Base-by-base conservation (phyloP, 2,888 invertebrate species). In the Epinotia brunnichana region DNA sequence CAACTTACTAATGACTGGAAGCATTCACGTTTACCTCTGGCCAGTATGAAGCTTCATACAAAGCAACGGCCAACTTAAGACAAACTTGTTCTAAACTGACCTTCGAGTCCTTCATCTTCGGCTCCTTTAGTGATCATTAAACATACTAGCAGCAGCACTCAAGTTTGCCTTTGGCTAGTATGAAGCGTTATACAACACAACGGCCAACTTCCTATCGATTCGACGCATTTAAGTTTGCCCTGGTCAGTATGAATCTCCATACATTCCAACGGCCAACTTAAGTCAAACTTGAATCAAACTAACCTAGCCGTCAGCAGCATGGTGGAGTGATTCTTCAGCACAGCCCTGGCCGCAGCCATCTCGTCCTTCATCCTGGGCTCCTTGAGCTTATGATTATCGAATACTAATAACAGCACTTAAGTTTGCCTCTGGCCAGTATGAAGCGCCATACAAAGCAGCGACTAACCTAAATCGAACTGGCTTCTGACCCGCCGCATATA, bases 301-400 rank as follows among this genome's bases (percentile, higher is more conserved):
- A 5, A 29, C 29, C 3, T 29, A 56, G 99, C 98, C 0, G 99
- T 99, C 19, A 99, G 94, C 77, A 97, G 90, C 98, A 99, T 98
- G 76, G 99, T 99, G 74, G 98, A 98, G 87, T 99, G 99, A 85
- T 99, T 99, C 92, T 99, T 99, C 7, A 99, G 94, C 77, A 99
- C 97, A 5, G 99, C 99, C 29, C 99, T 91, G 0, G 99, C 99
- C 0, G 99, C 98, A 0, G 99, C 99, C 76, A 99, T 94, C 88
- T 99, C 98, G 87, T 99, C 99, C 74, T 98, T 94, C 74, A 98
- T 94, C 77, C 97, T 5, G n/a, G n/a, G n/a, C n/a, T n/a, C n/a
- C n/a, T n/a, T n/a, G n/a, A n/a, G n/a, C n/a, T n/a, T n/a, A n/a
- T n/a, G n/a, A n/a, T n/a, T n/a, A n/a, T n/a, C n/a, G n/a, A n/a